Conservation (phyloP, 2,113 vertebrate genomes). For the Abramis brama region DNA sequence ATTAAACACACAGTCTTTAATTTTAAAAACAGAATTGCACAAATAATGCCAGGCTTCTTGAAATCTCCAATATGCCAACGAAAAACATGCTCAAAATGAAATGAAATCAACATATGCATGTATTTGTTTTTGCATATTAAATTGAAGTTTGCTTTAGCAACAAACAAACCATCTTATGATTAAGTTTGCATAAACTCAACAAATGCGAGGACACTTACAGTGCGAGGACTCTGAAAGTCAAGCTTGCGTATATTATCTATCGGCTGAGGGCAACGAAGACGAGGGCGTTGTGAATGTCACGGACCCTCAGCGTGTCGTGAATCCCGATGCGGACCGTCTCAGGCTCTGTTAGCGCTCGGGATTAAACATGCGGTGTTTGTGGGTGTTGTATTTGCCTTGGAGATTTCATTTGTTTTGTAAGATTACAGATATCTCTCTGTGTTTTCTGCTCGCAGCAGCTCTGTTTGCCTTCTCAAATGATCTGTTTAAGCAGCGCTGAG, state of each 20-base stretch:
- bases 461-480: constrained; percentile 46
- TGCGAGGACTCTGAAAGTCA: constrained; percentile 1
- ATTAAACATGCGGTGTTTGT: neutral
- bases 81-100: neutral
- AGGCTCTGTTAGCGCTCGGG: neutral
- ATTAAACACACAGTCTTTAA: too few species aligned
- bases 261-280: neutral
- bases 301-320: neutral
- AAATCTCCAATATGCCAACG: neutral
- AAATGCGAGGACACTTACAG: neutral
- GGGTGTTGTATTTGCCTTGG: constrained; percentile 6
- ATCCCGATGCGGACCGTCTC: neutral
- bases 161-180: neutral
- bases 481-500: constrained; percentile 38
- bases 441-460: constrained; percentile 31
- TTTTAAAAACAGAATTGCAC: neutral
- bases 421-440: constrained; percentile 24
- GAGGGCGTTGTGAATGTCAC: neutral
- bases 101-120: neutral
- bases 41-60: neutral
- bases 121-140: neutral
- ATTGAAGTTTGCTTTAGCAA: neutral
- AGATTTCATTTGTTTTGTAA: constrained; percentile 35
- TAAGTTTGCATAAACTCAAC: neutral
- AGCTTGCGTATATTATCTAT: neutral